These are phyloP conservation scores for Pycnonotus jocosus DNA, from an alignment of 2,113 vertebrate species.

Conservation along the genomic window DNA sequence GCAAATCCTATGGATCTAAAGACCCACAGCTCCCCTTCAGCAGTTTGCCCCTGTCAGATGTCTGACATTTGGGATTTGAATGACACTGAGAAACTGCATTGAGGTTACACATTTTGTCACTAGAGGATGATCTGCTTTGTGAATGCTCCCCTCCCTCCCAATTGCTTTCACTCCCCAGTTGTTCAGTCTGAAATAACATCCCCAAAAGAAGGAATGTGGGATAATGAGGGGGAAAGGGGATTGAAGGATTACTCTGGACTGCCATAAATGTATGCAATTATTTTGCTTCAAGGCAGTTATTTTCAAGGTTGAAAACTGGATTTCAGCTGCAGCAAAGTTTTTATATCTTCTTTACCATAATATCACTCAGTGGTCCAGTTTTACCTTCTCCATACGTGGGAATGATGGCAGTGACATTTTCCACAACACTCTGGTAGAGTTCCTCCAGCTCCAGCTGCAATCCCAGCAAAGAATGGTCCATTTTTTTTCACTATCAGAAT, in stretches of 20 bases:
- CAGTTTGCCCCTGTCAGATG: background rate
- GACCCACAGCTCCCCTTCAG: background rate
- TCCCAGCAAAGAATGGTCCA: conserved; percentile 40
- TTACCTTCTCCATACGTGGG: conserved; percentile 44
- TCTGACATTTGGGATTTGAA: background rate
- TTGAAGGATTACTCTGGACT: background rate
- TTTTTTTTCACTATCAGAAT: conserved; percentile 60
- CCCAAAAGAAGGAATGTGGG: background rate
- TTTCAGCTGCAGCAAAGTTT: background rate
- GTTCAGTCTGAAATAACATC: background rate
- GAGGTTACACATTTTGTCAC: background rate
- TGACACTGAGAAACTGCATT: background rate
- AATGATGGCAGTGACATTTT: conserved; percentile 45
- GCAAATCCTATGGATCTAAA: background rate
- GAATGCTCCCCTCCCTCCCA: background rate
- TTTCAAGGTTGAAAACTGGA: background rate
- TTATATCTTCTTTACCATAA: conserved; percentile 10
- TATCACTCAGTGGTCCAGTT: conserved; percentile 42
- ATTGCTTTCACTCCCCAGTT: background rate
- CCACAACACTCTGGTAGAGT: conserved; percentile 26
- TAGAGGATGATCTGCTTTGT: background rate
- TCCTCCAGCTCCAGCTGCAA: conserved; percentile 54
- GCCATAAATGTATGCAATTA: background rate
- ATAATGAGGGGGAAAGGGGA: background rate
- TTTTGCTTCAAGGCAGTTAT: background rate